A percentile compares a stretch with the other conserved stretches of the same genome.
Conservation (phyloP, 2,797 vertebrate species). For the Acipenser ruthenus region DNA sequence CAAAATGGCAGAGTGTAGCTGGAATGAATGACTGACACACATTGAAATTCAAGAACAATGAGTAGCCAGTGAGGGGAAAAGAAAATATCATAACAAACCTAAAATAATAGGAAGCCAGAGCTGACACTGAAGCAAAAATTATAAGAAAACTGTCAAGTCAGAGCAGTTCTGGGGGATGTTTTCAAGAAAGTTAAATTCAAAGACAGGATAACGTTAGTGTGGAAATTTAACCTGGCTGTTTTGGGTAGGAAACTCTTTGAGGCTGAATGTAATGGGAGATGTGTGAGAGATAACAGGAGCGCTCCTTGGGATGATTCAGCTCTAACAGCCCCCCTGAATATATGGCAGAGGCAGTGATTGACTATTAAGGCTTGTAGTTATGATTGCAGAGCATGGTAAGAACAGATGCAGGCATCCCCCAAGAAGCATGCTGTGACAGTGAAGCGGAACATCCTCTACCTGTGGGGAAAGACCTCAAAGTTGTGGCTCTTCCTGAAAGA, state of each 20-base stretch:
- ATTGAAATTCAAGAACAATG: not conserved
- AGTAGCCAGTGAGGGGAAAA: not conserved
- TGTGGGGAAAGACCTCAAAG: not conserved
- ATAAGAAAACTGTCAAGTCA: too few relatives aligned
- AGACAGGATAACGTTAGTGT: too few relatives aligned
- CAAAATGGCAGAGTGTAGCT: not conserved
- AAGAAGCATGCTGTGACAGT: not conserved
- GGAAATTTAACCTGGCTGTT: too few relatives aligned
- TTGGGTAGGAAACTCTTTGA: too few relatives aligned
- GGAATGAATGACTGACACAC: not conserved
- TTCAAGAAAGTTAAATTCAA: too few relatives aligned
- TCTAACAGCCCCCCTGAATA: not conserved
- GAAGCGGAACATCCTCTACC: not conserved
- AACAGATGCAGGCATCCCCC: not conserved
- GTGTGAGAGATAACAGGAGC: not conserved
- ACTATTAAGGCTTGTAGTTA: not conserved
- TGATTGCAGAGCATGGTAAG: not conserved
- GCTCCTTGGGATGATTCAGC: not conserved
- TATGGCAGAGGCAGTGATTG: conserved; percentile 2
- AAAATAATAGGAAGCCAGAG: too few relatives aligned
- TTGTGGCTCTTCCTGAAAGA: not conserved
- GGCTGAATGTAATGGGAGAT: not conserved
- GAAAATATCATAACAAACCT: not conserved
- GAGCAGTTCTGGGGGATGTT: too few relatives aligned
- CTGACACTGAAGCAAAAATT: too few relatives aligned